Evolutionary conservation across 1,140 invertebrate genomes (phyloP), one percentile per base, ranked within the genome.

Genomic region (Wiebesia pumilae): DNA sequence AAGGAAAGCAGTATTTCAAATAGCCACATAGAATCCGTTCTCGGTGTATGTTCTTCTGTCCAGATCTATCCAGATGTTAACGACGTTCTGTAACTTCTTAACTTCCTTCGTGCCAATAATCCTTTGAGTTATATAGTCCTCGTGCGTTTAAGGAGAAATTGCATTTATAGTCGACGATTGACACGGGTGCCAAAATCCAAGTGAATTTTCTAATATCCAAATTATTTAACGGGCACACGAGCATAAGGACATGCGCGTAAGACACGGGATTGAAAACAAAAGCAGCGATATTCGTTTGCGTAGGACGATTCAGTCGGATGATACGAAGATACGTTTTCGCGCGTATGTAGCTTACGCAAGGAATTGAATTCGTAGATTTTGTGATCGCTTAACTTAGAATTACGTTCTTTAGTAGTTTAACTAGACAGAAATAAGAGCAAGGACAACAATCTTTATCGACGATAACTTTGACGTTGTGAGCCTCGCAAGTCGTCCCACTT

Each of bases 341-440:
- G 81, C 73, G 79, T 79, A 79, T 4, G 3, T 67, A 81, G 69
- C 58, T 86, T 87, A 83, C 81, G 85, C 85, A 87, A 87, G 85
- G 85, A 87, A 87, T 87, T 87, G 85, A 87, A 87, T 83, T 80
- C 35, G 71, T 78, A 83, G 81, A 86, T 71, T 51, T 78, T 82
- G 85, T 69, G 85, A 86, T 86, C 71, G 85, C 80, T 82, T 82
- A 86, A 73, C 80, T 86, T 86, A 78, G 71, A 81, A 73, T 65
- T 47, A 38, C 14, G 43, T 24, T 80, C 12, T 43, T 24, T 35
- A 65, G 79, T 75, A 33, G 54, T 47, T 86, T 69, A 67, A 62
- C 51, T 54, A 71, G 35, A 51, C 3, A 35, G 12, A 4, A 77
- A 2, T 4, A 30, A 30, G 1, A 65, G 67, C 43, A 9, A 62